phyloP scores from a whole-genome alignment of 2,888 invertebrate genomes.

The Polietes domitor region DNA sequence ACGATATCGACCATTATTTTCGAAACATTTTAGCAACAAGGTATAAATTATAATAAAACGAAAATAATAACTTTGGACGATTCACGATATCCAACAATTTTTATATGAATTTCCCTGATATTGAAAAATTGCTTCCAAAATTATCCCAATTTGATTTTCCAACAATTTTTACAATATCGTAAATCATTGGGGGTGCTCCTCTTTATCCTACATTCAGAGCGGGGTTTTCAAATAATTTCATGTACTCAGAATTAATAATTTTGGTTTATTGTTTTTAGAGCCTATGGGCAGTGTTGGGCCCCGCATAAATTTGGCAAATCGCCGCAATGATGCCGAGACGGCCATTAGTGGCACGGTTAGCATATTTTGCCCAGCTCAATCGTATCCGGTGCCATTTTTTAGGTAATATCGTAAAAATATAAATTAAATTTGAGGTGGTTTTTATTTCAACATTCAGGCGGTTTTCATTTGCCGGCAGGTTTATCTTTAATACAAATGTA shows the following conservation, averaged over 20 bases:
- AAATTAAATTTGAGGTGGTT: background rate
- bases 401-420: constrained; percentile 81
- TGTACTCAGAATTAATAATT: too few species aligned
- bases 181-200: background rate
- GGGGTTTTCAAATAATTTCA: too few species aligned
- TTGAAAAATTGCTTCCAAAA: too few species aligned
- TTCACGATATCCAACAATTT: too few species aligned
- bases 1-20: background rate
- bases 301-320: constrained; percentile 85
- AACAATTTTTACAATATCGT: background rate
- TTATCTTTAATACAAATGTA: background rate
- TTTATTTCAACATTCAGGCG: constrained; percentile 54
- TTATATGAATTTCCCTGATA: too few species aligned
- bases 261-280: constrained; percentile 81
- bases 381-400: constrained; percentile 87
- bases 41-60: too few species aligned
- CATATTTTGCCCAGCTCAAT: constrained; percentile 88
- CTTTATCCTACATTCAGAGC: too few species aligned
- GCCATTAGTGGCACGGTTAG: constrained; percentile 82
- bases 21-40: too few species aligned
- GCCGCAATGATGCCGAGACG: constrained; percentile 82
- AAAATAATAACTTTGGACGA: too few species aligned
- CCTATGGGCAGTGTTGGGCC: constrained; percentile 82
- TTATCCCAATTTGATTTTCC: too few species aligned
- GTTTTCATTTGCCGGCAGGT: background rate